phyloP scores from a whole-genome alignment of 2,888 invertebrate genomes.

The Monochamus alternatus region DNA sequence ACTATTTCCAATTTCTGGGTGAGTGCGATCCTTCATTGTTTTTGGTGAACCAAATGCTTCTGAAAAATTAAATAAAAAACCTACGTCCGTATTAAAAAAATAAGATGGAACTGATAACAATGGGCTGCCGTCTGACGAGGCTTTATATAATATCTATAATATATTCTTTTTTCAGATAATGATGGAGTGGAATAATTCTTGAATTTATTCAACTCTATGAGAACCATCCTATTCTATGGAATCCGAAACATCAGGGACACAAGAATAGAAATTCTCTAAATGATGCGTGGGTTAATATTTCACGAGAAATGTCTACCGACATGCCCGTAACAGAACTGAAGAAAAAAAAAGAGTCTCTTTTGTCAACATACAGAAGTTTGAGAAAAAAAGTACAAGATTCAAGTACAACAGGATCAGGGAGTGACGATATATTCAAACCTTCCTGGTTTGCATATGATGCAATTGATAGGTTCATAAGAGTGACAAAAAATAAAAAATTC shows the following conservation, averaged over 20 bases:
- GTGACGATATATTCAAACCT: conserved; percentile 23
- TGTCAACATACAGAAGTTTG: conserved; percentile 71
- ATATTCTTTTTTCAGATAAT: background rate
- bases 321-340: conserved; percentile 69
- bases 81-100: too few relatives aligned
- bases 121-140: too few relatives aligned
- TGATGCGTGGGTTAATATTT: conserved; percentile 71
- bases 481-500: background rate
- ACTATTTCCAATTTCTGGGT: too few relatives aligned
- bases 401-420: conserved; percentile 1
- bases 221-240: conserved; percentile 70
- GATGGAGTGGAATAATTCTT: conserved; percentile 65
- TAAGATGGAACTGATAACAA: too few relatives aligned
- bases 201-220: conserved; percentile 71
- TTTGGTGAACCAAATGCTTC: too few relatives aligned
- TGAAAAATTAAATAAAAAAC: too few relatives aligned
- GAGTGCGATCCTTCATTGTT: too few relatives aligned
- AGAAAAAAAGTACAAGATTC: conserved; percentile 61
- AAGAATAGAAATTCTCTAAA: conserved; percentile 69
- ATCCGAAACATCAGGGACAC: conserved; percentile 69
- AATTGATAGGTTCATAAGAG: conserved; percentile 29
- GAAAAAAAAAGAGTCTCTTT: conserved; percentile 71
- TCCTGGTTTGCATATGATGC: conserved; percentile 33
- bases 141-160: background rate
- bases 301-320: conserved; percentile 65